These are phyloP conservation scores for Spilogale gracilis DNA, from an alignment of 2,113 vertebrate genomes.

Conservation along the genomic window DNA sequence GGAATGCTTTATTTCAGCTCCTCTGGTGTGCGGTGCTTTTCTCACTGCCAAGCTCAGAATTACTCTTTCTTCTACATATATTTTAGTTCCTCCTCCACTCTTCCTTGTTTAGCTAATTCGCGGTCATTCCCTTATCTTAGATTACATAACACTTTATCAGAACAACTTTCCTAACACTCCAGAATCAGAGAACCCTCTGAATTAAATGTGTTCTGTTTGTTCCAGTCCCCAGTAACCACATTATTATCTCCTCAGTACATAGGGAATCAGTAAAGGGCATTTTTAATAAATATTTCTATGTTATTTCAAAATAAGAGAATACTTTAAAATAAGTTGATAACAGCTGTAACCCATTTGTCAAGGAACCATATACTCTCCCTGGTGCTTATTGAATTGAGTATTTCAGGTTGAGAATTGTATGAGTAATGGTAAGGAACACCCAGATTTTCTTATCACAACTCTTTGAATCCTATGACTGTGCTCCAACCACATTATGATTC, in stretches of 20 bases:
- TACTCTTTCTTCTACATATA: not conserved
- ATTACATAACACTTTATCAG: not conserved
- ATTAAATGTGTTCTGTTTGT: not conserved
- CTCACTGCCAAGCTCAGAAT: not conserved
- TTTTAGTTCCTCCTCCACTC: not conserved
- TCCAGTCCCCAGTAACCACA: not conserved
- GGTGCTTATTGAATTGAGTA: not conserved
- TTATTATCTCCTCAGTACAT: not conserved
- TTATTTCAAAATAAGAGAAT: conserved; percentile 13
- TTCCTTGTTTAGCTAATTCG: not conserved
- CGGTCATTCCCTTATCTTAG: not conserved
- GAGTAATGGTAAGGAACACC: not conserved
- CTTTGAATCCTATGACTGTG: not conserved
- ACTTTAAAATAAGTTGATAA: conserved; percentile 22
- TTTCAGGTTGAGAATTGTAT: conserved; percentile 37
- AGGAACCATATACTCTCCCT: not conserved
- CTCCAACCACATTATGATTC: not conserved
- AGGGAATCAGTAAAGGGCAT: not conserved
- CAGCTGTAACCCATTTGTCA: not conserved
- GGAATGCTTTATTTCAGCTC: not conserved
- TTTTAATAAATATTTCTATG: not conserved
- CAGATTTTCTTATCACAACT: conserved; percentile 11
- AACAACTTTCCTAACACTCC: not conserved
- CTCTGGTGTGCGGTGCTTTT: not conserved
- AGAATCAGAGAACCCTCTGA: not conserved